These are phyloP conservation scores for Boloria euphrosyne DNA, from an alignment of 2,888 invertebrate genomes.

Conservation along the genomic window DNA sequence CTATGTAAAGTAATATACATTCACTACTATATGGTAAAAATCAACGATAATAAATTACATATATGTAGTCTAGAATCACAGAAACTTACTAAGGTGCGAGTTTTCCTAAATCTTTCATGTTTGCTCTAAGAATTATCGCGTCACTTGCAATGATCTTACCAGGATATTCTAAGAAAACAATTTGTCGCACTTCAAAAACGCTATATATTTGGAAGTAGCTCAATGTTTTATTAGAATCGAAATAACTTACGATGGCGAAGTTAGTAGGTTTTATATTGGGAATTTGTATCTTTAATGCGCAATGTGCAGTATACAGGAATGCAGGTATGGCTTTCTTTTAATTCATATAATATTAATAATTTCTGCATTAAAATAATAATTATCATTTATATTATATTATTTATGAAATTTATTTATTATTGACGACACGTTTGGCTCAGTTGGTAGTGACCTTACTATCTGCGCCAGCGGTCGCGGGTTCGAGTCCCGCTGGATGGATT, in stretches of 20 bases:
- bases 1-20: no score
- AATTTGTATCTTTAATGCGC: constrained; percentile 46
- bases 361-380: no score
- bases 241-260: constrained; percentile 48
- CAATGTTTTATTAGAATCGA: constrained; percentile 47
- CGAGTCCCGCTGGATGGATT: no score
- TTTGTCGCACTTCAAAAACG: constrained; percentile 46
- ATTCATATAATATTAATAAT: neutral
- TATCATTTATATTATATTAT: constrained; percentile 10
- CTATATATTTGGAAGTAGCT: constrained; percentile 55
- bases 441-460: no score
- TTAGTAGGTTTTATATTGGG: constrained; percentile 45
- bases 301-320: constrained; percentile 48
- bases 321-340: constrained; percentile 5
- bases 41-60: no score
- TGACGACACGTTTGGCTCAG: no score
- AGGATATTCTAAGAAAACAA: constrained; percentile 59
- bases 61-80: neutral
- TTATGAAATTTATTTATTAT: no score
- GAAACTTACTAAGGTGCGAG: neutral
- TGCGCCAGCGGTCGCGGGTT: no score
- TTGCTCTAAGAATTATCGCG: constrained; percentile 43
- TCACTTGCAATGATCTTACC: constrained; percentile 44
- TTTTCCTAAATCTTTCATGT: constrained; percentile 17
- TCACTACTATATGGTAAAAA: no score